phyloP scores from a whole-genome alignment of 2,797 vertebrate genomes.

The Macrochelys suwanniensis region DNA sequence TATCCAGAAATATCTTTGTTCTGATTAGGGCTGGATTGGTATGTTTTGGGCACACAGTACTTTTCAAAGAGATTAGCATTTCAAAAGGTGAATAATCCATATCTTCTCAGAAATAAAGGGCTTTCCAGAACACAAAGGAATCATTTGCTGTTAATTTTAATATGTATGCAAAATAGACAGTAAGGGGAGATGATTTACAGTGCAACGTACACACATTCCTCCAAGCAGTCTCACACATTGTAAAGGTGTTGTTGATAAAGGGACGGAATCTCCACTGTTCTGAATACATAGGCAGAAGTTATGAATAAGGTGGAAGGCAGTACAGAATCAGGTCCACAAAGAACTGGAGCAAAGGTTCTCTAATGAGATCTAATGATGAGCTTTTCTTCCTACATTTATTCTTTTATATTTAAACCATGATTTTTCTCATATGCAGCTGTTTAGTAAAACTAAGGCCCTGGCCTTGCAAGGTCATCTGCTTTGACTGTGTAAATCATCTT shows the following conservation, averaged over 20 bases:
- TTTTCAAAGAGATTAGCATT: constrained; percentile 13
- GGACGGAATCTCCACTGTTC: not conserved
- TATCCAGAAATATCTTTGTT: not conserved
- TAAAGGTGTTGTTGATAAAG: no score
- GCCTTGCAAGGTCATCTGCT: not conserved
- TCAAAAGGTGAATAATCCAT: not conserved
- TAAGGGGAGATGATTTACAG: not conserved
- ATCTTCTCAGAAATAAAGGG: constrained; percentile 5
- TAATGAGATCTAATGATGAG: not conserved
- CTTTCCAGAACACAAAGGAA: constrained; percentile 8
- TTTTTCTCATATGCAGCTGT: not conserved
- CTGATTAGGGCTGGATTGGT: not conserved
- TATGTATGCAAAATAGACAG: constrained; percentile 21
- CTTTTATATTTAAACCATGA: not conserved
- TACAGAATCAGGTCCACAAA: not conserved
- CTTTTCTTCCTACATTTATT: not conserved
- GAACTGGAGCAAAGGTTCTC: not conserved
- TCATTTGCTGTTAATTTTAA: not conserved
- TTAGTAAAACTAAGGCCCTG: not conserved
- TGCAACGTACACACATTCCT: not conserved
- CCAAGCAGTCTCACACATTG: not conserved
- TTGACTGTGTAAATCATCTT: not conserved
- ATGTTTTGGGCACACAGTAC: not conserved
- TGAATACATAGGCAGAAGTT: no score
- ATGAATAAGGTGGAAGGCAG: not conserved